Conservation (phyloP, 2,888 invertebrate species). For the Cacoxenus indagator region DNA sequence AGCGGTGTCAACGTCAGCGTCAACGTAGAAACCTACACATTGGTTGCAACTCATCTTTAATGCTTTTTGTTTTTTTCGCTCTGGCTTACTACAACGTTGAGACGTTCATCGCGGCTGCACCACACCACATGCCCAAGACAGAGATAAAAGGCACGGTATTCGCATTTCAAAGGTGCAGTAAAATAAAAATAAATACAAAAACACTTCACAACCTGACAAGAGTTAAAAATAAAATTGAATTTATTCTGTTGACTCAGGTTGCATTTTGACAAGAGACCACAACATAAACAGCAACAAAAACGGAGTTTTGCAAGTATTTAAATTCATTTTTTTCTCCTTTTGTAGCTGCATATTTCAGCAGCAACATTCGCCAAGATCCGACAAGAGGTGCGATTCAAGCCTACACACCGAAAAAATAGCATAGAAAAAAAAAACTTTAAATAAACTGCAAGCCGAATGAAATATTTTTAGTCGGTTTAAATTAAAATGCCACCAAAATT, state of each 20-base stretch:
- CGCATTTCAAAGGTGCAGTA: neutral
- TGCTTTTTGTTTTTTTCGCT: neutral
- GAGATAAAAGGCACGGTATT: neutral
- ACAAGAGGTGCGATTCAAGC: neutral
- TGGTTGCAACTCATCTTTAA: neutral
- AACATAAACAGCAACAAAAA: neutral
- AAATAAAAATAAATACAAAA: no score
- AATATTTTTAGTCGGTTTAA: slow-evolving; percentile 14
- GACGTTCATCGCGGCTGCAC: neutral
- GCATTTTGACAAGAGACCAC: neutral
- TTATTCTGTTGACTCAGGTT: neutral
- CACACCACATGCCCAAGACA: neutral
- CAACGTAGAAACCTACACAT: neutral
- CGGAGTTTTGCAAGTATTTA: neutral
- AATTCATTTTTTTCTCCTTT: neutral
- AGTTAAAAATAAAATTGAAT: neutral
- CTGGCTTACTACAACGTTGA: neutral
- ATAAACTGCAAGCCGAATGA: neutral
- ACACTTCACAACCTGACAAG: no score
- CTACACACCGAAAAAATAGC: neutral
- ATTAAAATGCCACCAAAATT: slow-evolving; percentile 20
- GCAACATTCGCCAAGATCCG: neutral
- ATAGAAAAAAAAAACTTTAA: neutral
- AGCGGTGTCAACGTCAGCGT: neutral
- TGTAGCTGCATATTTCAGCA: neutral